Evolutionary conservation across 1,140 invertebrate species (phyloP).

Genomic region (Psix sp.): DNA sequence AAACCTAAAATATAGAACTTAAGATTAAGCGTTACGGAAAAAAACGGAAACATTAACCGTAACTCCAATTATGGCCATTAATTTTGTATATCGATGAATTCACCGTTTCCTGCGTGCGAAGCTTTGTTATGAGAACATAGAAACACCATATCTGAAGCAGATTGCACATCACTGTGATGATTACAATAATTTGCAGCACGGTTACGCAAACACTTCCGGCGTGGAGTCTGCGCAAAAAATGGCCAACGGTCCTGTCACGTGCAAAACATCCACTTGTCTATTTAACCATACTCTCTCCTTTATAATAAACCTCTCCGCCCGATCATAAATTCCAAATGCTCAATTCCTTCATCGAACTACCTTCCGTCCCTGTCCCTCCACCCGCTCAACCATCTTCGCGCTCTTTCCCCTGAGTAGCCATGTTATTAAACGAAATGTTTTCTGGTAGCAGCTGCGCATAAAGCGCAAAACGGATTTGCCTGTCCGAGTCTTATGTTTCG

Average conservation of each 20-base stretch:
- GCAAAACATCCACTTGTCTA: constrained; percentile 29
- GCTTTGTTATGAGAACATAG: background rate
- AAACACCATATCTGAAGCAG: constrained; percentile 3
- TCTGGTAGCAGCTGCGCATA: constrained; percentile 46
- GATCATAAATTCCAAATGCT: background rate
- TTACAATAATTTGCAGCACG: constrained; percentile 18
- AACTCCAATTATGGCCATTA: background rate
- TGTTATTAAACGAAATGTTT: constrained; percentile 39
- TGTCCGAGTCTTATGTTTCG: constrained; percentile 14
- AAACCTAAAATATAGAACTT: too few relatives aligned
- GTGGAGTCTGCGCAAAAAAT: constrained; percentile 7
- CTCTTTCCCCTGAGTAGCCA: constrained; percentile 1
- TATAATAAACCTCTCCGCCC: constrained; percentile 16
- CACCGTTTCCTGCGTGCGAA: background rate
- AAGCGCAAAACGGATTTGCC: constrained; percentile 31
- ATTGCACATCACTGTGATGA: constrained; percentile 12
- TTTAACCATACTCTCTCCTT: constrained; percentile 19
- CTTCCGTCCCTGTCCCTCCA: background rate
- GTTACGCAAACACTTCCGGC: constrained; percentile 34
- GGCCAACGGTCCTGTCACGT: constrained; percentile 7
- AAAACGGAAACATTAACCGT: constrained; percentile 3
- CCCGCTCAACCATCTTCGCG: too few relatives aligned
- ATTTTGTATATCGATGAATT: background rate
- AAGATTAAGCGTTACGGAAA: too few relatives aligned
- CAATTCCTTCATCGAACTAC: constrained; percentile 2